Base-by-base conservation (phyloP, 1,140 invertebrate species). In the Brachionus rubens region DNA sequence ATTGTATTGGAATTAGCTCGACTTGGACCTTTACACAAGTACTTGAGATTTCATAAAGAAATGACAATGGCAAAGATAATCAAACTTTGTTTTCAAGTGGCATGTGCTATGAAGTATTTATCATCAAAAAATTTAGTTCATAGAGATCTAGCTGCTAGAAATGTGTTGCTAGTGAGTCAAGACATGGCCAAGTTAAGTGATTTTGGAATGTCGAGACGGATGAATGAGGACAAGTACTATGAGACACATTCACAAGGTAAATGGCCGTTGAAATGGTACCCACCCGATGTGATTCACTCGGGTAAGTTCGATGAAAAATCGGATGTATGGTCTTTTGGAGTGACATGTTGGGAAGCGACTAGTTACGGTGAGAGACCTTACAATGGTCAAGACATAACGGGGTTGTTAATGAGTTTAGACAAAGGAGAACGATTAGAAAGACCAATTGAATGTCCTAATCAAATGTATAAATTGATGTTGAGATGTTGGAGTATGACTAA, bases 401-500 rank as follows among this genome's bases (percentile, higher is more conserved):
- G 41, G n/a, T 30, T 59, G 24, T 43, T 76, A 7, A 26, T 76
- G 21, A 96, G 99, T 87, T 95, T 99, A 16, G 96, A 99, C 82
- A 94, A 98, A 84, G 96, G 97, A 3, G 99, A 99, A 85, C 90
- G 97, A 80, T 99, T 99, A 96, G 95, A 95, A 12, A 91, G 91
- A 82, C 96, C 96, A 33, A 92, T 92, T 21, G 89, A 89, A 80
- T 99, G 96, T 85, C 95, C 96, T 16, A 88, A 89, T 43, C 87
- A 91, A 9, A 87, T 99, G 1, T 99, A 99, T 83, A 94, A 98
- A 79, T 96, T 98, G 78, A 99, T 99, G 96, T 86, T 98, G 7
- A 94, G 98, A 85, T 98, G 96, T 84, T 99, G 97, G 97, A 91
- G 96, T 84, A 95, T 96, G 78, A 95, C 99, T 82, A 93, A 96